Percentiles rank a stretch among this genome's conserved stretches.
Evolutionary conservation across 2,888 invertebrate genomes (phyloP).

Genomic region (Agriopis leucophaearia): DNA sequence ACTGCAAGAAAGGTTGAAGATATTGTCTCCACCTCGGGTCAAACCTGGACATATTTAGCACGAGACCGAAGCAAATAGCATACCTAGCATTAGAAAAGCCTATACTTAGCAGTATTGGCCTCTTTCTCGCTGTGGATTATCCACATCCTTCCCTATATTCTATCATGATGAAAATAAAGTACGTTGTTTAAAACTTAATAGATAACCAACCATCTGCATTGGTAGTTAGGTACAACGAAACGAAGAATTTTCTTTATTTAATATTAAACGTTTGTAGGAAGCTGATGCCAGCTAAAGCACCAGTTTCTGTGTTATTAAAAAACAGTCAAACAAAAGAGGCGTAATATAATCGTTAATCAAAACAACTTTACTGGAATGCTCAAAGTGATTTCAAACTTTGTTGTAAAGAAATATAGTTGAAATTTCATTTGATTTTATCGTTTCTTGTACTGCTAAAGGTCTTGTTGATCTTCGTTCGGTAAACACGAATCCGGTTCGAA

Average conservation of each 20-base stretch:
- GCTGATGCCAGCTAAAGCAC: conserved; percentile 4
- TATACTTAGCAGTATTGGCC: no score
- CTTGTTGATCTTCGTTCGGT: conserved; percentile 19
- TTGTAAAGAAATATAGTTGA: neutral
- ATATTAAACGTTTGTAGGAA: conserved; percentile 15
- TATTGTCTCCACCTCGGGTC: no score
- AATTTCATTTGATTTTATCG: neutral
- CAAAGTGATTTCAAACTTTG: conserved; percentile 3
- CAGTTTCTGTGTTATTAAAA: conserved; percentile 17
- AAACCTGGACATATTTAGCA: no score
- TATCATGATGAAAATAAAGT: no score
- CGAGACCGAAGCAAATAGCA: no score
- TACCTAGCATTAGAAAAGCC: no score
- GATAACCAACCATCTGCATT: no score
- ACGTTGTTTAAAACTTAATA: no score
- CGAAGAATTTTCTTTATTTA: neutral
- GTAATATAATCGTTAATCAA: conserved; percentile 29
- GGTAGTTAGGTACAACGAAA: no score
- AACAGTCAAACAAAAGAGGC: conserved; percentile 24
- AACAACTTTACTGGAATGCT: conserved; percentile 18
- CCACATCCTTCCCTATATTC: no score
- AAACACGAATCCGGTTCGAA: conserved; percentile 17
- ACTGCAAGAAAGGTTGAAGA: no score
- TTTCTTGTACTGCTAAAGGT: conserved; percentile 19
- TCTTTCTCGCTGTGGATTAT: no score